Conservation (phyloP, 2,797 vertebrate genomes). For the Crocodylus rhombifer region DNA sequence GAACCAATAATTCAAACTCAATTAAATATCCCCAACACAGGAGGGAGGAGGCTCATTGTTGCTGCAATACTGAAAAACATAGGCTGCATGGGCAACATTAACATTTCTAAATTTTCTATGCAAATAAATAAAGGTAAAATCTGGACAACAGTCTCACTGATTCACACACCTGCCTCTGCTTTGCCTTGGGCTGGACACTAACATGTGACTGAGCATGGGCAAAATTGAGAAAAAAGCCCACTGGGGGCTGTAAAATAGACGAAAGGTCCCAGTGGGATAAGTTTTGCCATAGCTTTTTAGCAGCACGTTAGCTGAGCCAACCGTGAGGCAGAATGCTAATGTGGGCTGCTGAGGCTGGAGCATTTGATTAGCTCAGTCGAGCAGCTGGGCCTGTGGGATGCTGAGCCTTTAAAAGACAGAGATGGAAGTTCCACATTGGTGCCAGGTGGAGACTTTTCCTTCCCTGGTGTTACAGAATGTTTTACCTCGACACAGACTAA, state of each 20-base stretch:
- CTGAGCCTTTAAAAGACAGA: slow-evolving; percentile 26
- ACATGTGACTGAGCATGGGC: neutral
- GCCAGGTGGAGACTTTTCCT: slow-evolving; percentile 10
- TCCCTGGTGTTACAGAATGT: neutral
- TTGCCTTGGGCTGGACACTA: slow-evolving; percentile 42
- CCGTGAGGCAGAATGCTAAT: slow-evolving; percentile 52
- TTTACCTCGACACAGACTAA: slow-evolving; percentile 12
- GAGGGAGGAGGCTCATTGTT: slow-evolving; percentile 3
- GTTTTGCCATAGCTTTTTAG: slow-evolving; percentile 45
- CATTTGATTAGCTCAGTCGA: slow-evolving; percentile 44
- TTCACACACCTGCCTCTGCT: slow-evolving; percentile 36
- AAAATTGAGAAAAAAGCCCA: slow-evolving; percentile 34
- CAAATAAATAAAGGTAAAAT: slow-evolving; percentile 48
- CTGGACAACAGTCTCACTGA: slow-evolving; percentile 21
- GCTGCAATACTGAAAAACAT: slow-evolving; percentile 3
- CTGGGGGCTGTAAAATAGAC: slow-evolving; percentile 14
- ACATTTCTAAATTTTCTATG: slow-evolving; percentile 26
- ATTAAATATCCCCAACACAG: slow-evolving; percentile 36
- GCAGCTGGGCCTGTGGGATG: slow-evolving; percentile 1
- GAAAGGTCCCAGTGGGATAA: slow-evolving; percentile 27
- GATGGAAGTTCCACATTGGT: slow-evolving; percentile 13
- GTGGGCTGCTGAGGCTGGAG: neutral
- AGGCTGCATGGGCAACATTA: neutral
- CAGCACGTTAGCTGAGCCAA: slow-evolving; percentile 6
- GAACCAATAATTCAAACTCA: slow-evolving; percentile 25